Conservation (phyloP, 2,113 vertebrate genomes). For the Marcusenius ussheri region DNA sequence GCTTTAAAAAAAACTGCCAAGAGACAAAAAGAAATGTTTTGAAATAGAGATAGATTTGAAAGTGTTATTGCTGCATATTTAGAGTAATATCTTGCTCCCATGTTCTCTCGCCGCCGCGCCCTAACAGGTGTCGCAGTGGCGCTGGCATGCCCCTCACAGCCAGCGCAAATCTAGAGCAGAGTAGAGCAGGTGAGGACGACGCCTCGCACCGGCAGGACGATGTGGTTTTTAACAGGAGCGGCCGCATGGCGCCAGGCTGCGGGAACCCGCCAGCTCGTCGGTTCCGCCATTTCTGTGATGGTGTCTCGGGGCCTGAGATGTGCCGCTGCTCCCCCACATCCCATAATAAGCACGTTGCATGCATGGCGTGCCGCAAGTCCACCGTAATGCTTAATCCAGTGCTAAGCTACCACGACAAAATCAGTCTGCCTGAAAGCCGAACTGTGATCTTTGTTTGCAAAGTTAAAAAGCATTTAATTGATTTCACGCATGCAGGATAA, state of each 20-base stretch:
- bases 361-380: background rate
- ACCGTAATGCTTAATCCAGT: background rate
- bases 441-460: background rate
- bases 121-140: background rate
- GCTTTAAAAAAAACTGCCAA: background rate
- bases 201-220: background rate
- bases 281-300: no score
- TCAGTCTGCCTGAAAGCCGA: background rate
- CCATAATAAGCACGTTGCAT: background rate
- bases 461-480: slow-evolving; percentile 7
- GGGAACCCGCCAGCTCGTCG: background rate
- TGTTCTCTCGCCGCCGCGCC: background rate
- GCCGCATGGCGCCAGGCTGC: background rate
- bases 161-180: no score
- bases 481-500: background rate
- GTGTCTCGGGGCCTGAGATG: background rate
- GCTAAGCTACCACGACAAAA: background rate
- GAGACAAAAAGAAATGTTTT: no score
- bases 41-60: background rate
- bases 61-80: background rate
- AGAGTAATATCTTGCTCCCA: background rate
- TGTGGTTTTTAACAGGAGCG: background rate
- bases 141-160: no score
- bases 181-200: background rate
- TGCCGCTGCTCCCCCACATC: background rate